Percentiles rank a stretch among this genome's conserved stretches.
Evolutionary conservation across 2,113 vertebrate species (phyloP).

Genomic region (Pungitius pungitius): DNA sequence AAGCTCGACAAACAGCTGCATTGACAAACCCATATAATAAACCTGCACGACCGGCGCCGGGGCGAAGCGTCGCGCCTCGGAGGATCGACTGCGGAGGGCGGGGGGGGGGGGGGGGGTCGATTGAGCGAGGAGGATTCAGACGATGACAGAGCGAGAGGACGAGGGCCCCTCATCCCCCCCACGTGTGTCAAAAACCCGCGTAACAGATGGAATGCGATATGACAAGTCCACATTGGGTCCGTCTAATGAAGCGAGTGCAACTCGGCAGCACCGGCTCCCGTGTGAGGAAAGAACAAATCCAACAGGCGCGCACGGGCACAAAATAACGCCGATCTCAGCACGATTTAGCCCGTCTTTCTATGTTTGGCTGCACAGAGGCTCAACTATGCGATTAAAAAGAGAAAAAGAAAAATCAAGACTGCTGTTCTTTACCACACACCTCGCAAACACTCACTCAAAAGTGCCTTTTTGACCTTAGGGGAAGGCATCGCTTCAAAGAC

Average conservation of each 20-base stretch:
- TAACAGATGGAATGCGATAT: constrained; percentile 61
- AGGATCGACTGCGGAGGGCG: constrained; percentile 40
- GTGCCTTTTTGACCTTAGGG: constrained; percentile 33
- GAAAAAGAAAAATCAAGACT: constrained; percentile 19
- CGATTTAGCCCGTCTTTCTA: constrained; percentile 44
- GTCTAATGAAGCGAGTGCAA: constrained; percentile 70
- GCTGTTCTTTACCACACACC: constrained; percentile 23
- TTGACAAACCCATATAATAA: constrained; percentile 71
- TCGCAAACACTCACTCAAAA: constrained; percentile 3
- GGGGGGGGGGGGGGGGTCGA: constrained; percentile 52
- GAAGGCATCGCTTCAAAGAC: constrained; percentile 1
- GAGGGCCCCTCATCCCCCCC: too few species aligned
- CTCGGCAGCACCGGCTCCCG: constrained; percentile 53
- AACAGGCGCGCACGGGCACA: constrained; percentile 9
- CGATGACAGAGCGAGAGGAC: not conserved
- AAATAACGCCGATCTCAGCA: constrained; percentile 68
- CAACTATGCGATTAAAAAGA: not conserved
- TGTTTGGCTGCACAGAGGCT: constrained; percentile 34
- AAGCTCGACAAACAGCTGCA: constrained; percentile 43
- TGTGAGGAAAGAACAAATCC: constrained; percentile 25
- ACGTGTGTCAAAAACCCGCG: constrained; percentile 42
- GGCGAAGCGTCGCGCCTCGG: not conserved
- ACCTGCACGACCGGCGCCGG: constrained; percentile 43
- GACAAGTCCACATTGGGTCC: constrained; percentile 53
- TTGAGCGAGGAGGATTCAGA: constrained; percentile 9